Conservation (phyloP, 2,888 invertebrate genomes). For the Hirtodrosophila duncani region DNA sequence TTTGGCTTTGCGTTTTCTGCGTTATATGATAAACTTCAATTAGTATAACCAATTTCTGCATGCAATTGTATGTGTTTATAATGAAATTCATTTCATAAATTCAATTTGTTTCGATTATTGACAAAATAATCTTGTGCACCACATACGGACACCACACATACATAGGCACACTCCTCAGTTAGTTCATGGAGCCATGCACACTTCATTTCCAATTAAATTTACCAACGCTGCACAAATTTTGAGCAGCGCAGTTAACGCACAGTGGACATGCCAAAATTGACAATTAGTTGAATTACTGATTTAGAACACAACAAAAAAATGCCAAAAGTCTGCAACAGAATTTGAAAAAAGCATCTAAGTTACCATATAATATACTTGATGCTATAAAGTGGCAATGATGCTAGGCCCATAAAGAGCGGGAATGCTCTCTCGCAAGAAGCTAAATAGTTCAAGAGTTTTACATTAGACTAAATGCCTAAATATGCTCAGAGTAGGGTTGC, state of each 20-base stretch:
- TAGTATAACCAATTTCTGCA: slow-evolving; percentile 49
- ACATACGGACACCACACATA: slow-evolving; percentile 21
- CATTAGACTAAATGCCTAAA: too few species aligned
- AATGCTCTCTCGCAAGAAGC: too few species aligned
- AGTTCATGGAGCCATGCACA: slow-evolving; percentile 29
- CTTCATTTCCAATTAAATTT: slow-evolving; percentile 73
- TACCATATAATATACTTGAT: too few species aligned
- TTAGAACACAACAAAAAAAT: not conserved
- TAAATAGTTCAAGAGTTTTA: too few species aligned
- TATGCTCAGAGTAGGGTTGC: too few species aligned
- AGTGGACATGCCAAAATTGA: too few species aligned
- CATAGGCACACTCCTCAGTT: slow-evolving; percentile 12
- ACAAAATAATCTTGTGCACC: slow-evolving; percentile 65
- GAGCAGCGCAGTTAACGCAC: slow-evolving; percentile 9
- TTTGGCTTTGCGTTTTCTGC: slow-evolving; percentile 25
- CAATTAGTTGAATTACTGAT: too few species aligned
- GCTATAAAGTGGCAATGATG: too few species aligned
- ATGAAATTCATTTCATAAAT: slow-evolving; percentile 69
- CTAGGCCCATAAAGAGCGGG: too few species aligned
- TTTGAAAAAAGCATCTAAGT: too few species aligned
- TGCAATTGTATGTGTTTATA: slow-evolving; percentile 33
- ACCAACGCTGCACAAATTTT: slow-evolving; percentile 62
- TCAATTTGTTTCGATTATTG: slow-evolving; percentile 70
- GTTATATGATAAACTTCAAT: slow-evolving; percentile 60
- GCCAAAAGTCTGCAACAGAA: too few species aligned